These are phyloP conservation scores for Cyrtorhinus lividipennis DNA, from an alignment of 1,140 invertebrate species.

Conservation along the genomic window DNA sequence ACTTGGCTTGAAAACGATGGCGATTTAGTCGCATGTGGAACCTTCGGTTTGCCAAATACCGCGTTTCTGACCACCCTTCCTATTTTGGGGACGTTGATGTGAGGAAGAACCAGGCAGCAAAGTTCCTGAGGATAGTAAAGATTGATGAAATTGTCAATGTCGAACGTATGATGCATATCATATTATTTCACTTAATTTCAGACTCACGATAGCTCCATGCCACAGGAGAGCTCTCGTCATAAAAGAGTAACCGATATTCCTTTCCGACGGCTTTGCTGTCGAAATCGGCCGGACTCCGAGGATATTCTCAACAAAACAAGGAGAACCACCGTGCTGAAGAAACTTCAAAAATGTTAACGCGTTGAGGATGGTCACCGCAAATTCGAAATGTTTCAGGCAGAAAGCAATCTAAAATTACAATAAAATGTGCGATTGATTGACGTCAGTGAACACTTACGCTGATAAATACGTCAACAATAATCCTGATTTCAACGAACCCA, in stretches of 20 bases:
- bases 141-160: slow-evolving; percentile 14
- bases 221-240: slow-evolving; percentile 49
- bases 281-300: slow-evolving; percentile 36
- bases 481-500: no score
- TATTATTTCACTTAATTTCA: slow-evolving; percentile 6
- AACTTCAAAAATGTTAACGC: slow-evolving; percentile 46
- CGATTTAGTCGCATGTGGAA: not conserved
- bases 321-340: slow-evolving; percentile 42
- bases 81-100: not conserved
- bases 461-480: no score
- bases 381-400: slow-evolving; percentile 28
- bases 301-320: slow-evolving; percentile 40
- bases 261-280: slow-evolving; percentile 32
- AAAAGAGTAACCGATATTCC: slow-evolving; percentile 39
- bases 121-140: not conserved
- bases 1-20: slow-evolving; percentile 19
- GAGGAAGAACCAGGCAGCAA: not conserved
- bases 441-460: no score
- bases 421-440: no score
- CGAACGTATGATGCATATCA: no score
- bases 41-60: not conserved
- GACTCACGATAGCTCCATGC: slow-evolving; percentile 48
- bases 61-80: slow-evolving; percentile 31
- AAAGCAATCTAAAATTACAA: slow-evolving; percentile 7
- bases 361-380: slow-evolving; percentile 36